These are phyloP conservation scores for Sorex fumeus DNA, from an alignment of 2,113 vertebrate species.

Conservation along the genomic window DNA sequence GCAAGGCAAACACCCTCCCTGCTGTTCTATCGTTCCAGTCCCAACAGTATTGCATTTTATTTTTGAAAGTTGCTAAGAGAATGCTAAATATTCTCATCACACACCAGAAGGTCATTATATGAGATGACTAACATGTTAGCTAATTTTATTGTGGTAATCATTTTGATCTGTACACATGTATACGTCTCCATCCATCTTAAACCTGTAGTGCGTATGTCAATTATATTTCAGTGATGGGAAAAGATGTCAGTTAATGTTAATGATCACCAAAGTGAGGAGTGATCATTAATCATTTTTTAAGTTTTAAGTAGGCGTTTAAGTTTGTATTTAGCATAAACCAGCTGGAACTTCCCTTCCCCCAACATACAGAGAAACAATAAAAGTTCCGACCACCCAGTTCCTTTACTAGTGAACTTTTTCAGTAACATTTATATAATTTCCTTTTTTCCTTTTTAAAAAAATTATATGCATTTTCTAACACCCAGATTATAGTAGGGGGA, in stretches of 20 bases:
- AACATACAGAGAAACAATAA: neutral
- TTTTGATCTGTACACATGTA: neutral
- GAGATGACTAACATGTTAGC: conserved; percentile 18
- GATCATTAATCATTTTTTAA: neutral
- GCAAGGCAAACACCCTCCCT: too few species aligned
- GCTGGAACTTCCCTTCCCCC: neutral
- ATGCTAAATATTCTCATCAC: neutral
- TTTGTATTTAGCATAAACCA: conserved; percentile 48
- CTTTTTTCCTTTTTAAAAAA: too few species aligned
- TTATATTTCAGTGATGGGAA: neutral
- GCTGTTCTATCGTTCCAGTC: too few species aligned
- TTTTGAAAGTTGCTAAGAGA: conserved; percentile 38
- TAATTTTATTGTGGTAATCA: conserved; percentile 27
- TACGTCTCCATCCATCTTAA: conserved; percentile 11
- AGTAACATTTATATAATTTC: neutral
- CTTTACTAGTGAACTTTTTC: conserved; percentile 35
- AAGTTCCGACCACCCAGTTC: neutral
- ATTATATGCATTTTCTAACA: too few species aligned
- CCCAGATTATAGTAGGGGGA: too few species aligned
- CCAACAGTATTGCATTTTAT: neutral
- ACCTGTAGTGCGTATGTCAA: neutral
- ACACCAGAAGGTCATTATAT: neutral
- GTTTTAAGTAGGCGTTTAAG: conserved; percentile 43
- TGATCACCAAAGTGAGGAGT: conserved; percentile 47
- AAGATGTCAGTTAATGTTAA: conserved; percentile 35